These are phyloP conservation scores for Halcyon chelicuti DNA, from an alignment of 2,797 vertebrate genomes.

Conservation along the genomic window DNA sequence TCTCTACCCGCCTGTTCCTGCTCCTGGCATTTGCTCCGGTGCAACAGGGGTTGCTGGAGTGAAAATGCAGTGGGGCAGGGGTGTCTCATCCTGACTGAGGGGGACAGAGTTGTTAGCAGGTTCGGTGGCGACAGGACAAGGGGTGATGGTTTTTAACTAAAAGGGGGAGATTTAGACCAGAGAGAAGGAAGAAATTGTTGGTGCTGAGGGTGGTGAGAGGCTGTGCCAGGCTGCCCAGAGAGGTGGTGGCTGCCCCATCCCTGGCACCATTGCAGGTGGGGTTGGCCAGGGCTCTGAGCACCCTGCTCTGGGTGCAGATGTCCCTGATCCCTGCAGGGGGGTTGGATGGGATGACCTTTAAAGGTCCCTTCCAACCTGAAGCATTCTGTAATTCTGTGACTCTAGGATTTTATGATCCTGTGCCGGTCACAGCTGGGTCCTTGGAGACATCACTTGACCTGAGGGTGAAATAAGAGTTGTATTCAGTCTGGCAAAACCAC, in stretches of 20 bases:
- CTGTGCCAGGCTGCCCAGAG: background rate
- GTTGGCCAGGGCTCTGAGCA: background rate
- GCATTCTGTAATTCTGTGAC: background rate
- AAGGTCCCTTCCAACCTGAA: background rate
- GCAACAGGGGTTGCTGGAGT: background rate
- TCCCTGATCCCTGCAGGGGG: too few relatives aligned
- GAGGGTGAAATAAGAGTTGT: background rate
- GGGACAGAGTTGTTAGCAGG: background rate
- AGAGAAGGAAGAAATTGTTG: background rate
- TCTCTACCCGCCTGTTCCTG: background rate
- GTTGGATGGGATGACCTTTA: background rate
- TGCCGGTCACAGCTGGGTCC: fast-evolving
- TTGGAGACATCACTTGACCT: background rate
- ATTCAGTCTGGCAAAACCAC: background rate
- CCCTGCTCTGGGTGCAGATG: background rate
- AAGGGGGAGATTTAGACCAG: background rate
- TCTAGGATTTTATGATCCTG: background rate
- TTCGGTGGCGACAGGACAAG: background rate
- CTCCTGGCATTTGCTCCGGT: background rate
- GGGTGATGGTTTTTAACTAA: background rate
- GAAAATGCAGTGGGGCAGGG: background rate
- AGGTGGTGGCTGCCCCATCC: background rate
- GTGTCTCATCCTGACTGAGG: background rate
- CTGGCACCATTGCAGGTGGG: background rate
- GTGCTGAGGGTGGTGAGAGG: background rate